phyloP scores from a whole-genome alignment of 2,888 invertebrate genomes.

The Megalurothrips usitatus region DNA sequence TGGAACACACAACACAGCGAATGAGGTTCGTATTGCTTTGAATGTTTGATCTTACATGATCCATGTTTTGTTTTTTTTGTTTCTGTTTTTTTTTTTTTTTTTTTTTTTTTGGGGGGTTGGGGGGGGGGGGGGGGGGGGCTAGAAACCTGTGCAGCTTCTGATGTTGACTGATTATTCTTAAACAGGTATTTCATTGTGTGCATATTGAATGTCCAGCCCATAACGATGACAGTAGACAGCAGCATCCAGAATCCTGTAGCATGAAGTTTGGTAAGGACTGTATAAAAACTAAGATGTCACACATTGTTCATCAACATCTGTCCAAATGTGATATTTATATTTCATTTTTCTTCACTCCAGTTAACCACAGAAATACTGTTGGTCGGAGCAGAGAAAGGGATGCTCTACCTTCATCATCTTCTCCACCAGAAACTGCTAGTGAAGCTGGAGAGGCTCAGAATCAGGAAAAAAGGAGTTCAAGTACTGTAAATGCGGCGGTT shows the following conservation, averaged over 20 bases:
- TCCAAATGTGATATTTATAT: background rate
- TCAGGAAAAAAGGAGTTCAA: background rate
- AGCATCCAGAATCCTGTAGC: background rate
- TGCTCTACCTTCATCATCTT: background rate
- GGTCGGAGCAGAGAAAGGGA: background rate
- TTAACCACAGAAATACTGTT: background rate
- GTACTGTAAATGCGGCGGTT: background rate
- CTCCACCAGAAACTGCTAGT: background rate
- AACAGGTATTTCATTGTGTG: slow-evolving; percentile 92
- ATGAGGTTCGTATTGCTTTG: slow-evolving; percentile 63
- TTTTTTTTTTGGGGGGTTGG: no score
- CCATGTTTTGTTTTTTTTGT: slow-evolving; percentile 21
- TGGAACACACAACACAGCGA: slow-evolving; percentile 95
- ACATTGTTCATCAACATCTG: background rate
- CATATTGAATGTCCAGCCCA: slow-evolving; percentile 95
- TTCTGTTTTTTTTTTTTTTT: background rate
- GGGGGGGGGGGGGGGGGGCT: no score
- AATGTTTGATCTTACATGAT: background rate
- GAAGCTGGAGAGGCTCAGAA: background rate
- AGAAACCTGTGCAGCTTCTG: no score
- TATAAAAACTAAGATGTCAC: background rate
- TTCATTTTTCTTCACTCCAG: background rate
- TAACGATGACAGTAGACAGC: slow-evolving; percentile 37
- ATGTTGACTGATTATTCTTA: no score
- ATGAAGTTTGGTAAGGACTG: background rate